Percentiles rank a stretch among this genome's conserved stretches.
These are phyloP conservation scores for Iguana delicatissima DNA, from an alignment of 2,797 vertebrate species.

Conservation along the genomic window DNA sequence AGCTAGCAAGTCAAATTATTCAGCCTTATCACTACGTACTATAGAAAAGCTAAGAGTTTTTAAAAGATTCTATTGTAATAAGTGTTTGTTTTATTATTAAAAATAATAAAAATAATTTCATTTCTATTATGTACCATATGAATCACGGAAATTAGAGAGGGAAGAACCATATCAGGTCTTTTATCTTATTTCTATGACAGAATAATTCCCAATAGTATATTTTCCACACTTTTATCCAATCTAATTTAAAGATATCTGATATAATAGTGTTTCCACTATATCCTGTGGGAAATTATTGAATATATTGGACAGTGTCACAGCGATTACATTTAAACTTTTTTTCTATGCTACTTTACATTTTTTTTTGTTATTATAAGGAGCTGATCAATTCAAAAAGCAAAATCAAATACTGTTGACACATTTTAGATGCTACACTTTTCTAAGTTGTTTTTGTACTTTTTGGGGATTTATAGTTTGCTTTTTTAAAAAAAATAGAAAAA, in stretches of 20 bases:
- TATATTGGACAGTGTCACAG: conserved; percentile 23
- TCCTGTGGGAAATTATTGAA: conserved; percentile 45
- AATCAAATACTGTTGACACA: background rate
- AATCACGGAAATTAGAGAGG: conserved; percentile 20
- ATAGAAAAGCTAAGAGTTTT: conserved; percentile 23
- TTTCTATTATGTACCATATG: background rate
- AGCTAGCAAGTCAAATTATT: conserved; percentile 26
- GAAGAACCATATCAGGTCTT: conserved; percentile 13
- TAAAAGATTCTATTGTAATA: conserved; percentile 5
- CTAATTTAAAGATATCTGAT: conserved; percentile 53
- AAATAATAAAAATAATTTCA: background rate
- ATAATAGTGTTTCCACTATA: conserved; percentile 45
- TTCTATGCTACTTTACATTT: conserved; percentile 42
- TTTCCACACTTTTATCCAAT: conserved; percentile 41
- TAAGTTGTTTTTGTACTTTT: conserved; percentile 4
- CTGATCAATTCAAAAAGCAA: background rate
- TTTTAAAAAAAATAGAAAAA: background rate
- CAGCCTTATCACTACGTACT: conserved; percentile 14
- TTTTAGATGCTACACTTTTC: conserved; percentile 29
- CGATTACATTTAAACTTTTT: background rate
- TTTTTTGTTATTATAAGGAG: background rate
- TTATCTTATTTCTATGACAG: background rate
- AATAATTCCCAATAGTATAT: conserved; percentile 39
- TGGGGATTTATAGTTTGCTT: conserved; percentile 48
- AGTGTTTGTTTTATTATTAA: conserved; percentile 34